Evolutionary conservation across 2,888 invertebrate species (phyloP), one percentile per base, ranked within the genome.

Genomic region (Cactoblastis cactorum): DNA sequence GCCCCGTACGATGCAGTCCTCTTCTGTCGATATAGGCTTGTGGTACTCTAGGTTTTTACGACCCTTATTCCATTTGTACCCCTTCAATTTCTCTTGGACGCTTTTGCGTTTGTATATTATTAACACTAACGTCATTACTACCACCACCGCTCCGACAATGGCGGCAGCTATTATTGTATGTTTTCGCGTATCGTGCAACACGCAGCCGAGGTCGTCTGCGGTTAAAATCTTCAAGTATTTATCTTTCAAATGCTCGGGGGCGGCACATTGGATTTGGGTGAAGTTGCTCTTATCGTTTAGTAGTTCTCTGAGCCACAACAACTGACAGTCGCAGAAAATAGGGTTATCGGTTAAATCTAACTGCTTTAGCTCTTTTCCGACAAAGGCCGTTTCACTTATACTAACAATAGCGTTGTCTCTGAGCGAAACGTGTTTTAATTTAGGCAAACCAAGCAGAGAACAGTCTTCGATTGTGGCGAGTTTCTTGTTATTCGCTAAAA

Each of bases 1-100:
- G 49, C 93, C 91, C 51, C 94, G 91, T 57, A 94, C 93, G 72
- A 94, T 94, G 83, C 95, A 96, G 77, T 96, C 96, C 74, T 96
- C 96, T 66, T 96, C 96, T 9, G 87, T 88, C 49, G 95, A 95
- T 75, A 95, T 96, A 2, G 96, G 96, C 85, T 96, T 96, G 77
- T 96, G 96, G 80, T 96, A 96, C 75, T 96, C 96, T 62, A 95
- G 94, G 80, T 96, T 96, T 74, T 96, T 96, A 35, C 95, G 91
- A 53, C 93, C 91, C 69, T 94, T 94, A 79, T 94, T 94, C 94
- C 94, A 94, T 69, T 94, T 94, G 87, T 94, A 94, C 71, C 94
- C 96, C 75, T 96, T 96, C 52, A 97, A 89, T 50, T 94, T 93
- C 69, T 96, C 96, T 38, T 95, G 93, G 64, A 97, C 93, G 69